Percentiles rank a stretch among this genome's conserved stretches.
phyloP scores from a whole-genome alignment of 1,140 invertebrate genomes.

The Acromyrmex charruanus region DNA sequence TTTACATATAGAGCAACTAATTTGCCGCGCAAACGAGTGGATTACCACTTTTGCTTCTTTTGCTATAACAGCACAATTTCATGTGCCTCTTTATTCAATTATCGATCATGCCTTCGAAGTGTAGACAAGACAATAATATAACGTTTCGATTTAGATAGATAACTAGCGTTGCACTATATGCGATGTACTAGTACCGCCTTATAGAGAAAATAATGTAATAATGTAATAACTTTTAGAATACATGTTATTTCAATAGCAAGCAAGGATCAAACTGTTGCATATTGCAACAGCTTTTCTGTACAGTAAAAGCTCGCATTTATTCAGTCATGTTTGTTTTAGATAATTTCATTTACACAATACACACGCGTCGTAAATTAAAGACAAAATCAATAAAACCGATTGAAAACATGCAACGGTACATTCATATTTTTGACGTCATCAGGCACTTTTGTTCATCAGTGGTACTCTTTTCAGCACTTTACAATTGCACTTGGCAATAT shows the following conservation, averaged over 20 bases:
- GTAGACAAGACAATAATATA: constrained; percentile 5
- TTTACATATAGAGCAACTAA: constrained; percentile 70
- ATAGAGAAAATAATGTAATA: constrained; percentile 13
- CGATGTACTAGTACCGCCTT: background rate
- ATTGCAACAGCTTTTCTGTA: background rate
- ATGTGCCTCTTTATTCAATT: constrained; percentile 53
- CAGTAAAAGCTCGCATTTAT: constrained; percentile 7
- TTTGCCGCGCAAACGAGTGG: constrained; percentile 60
- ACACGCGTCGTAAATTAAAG: constrained; percentile 4
- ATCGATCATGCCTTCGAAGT: constrained; percentile 29
- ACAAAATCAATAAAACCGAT: constrained; percentile 33
- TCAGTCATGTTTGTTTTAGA: constrained; percentile 8
- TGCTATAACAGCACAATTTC: constrained; percentile 43
- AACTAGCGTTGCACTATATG: too few relatives aligned
- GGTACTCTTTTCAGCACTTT: background rate
- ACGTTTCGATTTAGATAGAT: background rate
- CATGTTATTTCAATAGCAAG: background rate
- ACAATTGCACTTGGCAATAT: constrained; percentile 7
- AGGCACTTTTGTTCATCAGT: background rate
- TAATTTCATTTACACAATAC: constrained; percentile 23
- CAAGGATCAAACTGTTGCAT: constrained; percentile 1
- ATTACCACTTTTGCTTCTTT: constrained; percentile 57
- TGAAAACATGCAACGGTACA: background rate
- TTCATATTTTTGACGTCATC: constrained; percentile 19
- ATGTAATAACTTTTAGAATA: background rate